Evolutionary conservation across 37 sponge, comb jelly and placozoan genomes (phyloP), one percentile per base, ranked within the genome.

Genomic region (Theonella swinhoei): DNA sequence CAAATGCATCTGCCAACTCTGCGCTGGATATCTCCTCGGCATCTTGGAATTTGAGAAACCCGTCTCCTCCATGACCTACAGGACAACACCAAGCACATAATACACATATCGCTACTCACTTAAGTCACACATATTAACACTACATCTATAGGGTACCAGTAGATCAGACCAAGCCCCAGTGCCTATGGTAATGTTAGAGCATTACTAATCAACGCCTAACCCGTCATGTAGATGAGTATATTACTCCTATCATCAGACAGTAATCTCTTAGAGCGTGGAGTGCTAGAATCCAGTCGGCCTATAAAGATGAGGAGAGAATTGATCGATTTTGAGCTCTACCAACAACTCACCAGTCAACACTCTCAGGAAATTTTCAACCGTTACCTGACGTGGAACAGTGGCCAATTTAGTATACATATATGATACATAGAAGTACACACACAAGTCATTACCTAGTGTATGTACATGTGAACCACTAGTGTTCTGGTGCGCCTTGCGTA

Each of bases 21-120:
- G 77, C 75, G 62, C 84, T 94, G 20, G 94, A 92, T 34, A 97
- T 97, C 81, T 97, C 98, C 72, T 97, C 91, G 14, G 92, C 68
- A 58, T 97, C 98, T 66, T 97, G 98, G 85, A 97, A 97, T 75
- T 97, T 94, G 60, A 97, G 81, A 71, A 97, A 97, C 17, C 93
- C 91, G 34, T 97, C 93, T 29, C 98, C 98, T 22, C 98, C 98
- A 68, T 97, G 98, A 43, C 97, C 97, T 96, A 61, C 0, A 43
- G 23, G 26, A 66, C 54, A 47, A 47, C 54, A n/a, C 14, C 7
- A 29, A 60, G 14, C 4, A 71, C n/a, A 7, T 5, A 38, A 34
- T 38, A 3, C n/a, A n/a, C n/a, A n/a, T n/a, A 76, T 62, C 58
- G 8, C n/a, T 29, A 8, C 28, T 4, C n/a, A 25, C 64, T 5